Base-by-base conservation (phyloP, 2,888 invertebrate species). In the Agrotis puta region DNA sequence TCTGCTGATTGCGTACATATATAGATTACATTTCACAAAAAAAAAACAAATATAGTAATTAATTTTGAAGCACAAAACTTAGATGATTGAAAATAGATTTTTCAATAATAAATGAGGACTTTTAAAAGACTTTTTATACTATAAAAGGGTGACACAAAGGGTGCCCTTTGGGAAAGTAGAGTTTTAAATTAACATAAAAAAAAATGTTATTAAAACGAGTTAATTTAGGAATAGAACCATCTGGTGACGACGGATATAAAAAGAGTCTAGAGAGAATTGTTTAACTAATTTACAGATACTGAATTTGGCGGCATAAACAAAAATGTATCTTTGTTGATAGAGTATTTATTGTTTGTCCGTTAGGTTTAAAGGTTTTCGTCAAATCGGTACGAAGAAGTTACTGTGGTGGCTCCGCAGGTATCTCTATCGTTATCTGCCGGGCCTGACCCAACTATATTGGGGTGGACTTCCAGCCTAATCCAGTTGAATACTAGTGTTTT, bases 231-330 rank as follows among this genome's bases (percentile, higher is more conserved):
- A 61, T 45, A 61, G 27, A 53, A 18, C 3, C 4, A 9, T 65
- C 53, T 64, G 77, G 48, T 18, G 9, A 2, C 3, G 57, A 80
- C 57, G 50, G 48, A 27, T 4, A 22, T 3, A 51, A 65, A 24
- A 20, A 1, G 27, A 45, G 6, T 11, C 3, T 50, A 6, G 57
- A 65, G 54, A 18, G 48, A 47, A 64, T 66, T 67, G 47, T 48
- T 24, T n/a, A 58, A 63, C 70, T 61, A 53, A 59, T 66, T 51
- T 66, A 24, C 20, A 33, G 18, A 24, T 50, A 66, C 13, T 14
- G 20, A 27, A 59, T 47, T 54, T 13, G 53, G 14, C 33, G n/a
- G 0, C 6, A 45, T 22, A 11, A 9, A 33, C 39, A 57, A 58
- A 62, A 56, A 24, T 18, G 14, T 6, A 22, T 11, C 14, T 18